Percentiles rank a stretch among this genome's conserved stretches.
These are phyloP conservation scores for Eristalis arbustorum DNA, from an alignment of 2,888 invertebrate species.

Conservation along the genomic window DNA sequence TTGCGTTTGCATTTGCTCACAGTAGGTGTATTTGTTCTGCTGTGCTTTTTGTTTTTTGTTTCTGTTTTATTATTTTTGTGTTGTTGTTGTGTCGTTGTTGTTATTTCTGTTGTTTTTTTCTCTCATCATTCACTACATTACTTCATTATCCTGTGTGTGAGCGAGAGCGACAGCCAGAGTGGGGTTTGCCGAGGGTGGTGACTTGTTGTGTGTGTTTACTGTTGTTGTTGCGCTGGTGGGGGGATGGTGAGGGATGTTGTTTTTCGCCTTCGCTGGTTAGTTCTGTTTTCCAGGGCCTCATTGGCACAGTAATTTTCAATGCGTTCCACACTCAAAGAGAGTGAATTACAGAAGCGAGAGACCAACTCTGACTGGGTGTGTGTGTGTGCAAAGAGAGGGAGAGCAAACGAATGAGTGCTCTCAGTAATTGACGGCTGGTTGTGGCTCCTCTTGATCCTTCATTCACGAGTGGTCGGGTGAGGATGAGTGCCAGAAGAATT, in stretches of 20 bases:
- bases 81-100: background rate
- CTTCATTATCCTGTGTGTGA: background rate
- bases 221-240: background rate
- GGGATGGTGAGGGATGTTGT: background rate
- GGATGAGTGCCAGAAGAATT: constrained; percentile 27
- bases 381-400: constrained; percentile 20
- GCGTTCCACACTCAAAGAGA: constrained; percentile 51
- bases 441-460: background rate
- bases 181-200: background rate
- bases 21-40: constrained; percentile 27
- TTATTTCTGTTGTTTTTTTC: no score
- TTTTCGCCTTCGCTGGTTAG: constrained; percentile 3
- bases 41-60: constrained; percentile 21
- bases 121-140: background rate
- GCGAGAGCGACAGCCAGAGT: background rate
- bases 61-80: background rate
- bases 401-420: constrained; percentile 11
- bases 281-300: constrained; percentile 42
- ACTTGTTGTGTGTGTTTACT: constrained; percentile 64
- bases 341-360: constrained; percentile 6
- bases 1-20: constrained; percentile 16
- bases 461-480: background rate
- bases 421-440: background rate
- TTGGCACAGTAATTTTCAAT: constrained; percentile 48
- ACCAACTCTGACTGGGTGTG: background rate